Evolutionary conservation across 2,797 vertebrate species (phyloP).

Genomic region (Rhinophrynus dorsalis): DNA sequence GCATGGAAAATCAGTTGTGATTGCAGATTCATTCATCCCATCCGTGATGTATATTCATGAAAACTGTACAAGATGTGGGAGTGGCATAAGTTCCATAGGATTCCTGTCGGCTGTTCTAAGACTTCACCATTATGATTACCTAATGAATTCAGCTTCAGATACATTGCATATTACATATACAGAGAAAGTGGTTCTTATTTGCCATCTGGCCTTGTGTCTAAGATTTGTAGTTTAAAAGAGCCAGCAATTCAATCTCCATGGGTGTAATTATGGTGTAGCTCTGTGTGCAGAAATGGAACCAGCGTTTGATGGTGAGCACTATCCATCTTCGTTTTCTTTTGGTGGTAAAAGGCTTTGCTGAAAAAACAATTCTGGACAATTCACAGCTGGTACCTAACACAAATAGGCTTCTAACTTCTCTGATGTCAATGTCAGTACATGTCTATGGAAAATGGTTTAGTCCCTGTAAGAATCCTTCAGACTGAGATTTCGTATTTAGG

Average conservation of each 20-base stretch:
- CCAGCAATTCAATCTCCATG: slow-evolving; percentile 8
- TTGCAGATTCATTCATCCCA: too few species aligned
- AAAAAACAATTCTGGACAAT: neutral
- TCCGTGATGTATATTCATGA: too few species aligned
- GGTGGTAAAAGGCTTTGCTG: neutral
- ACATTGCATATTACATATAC: neutral
- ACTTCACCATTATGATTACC: neutral
- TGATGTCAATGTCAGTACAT: neutral
- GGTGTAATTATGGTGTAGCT: slow-evolving; percentile 8
- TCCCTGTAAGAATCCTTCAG: too few species aligned
- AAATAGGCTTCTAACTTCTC: neutral
- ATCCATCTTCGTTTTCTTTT: neutral
- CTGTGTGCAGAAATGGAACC: neutral
- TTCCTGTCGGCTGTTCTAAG: too few species aligned
- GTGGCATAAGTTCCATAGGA: too few species aligned
- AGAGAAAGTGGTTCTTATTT: slow-evolving; percentile 2
- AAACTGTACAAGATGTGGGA: too few species aligned
- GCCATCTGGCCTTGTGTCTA: slow-evolving; percentile 1
- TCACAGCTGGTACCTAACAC: neutral
- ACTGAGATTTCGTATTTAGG: too few species aligned
- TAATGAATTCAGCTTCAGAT: neutral
- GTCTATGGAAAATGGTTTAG: too few species aligned
- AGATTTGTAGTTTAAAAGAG: neutral
- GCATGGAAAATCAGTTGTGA: too few species aligned
- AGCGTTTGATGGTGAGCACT: neutral